Base-by-base conservation (phyloP, 2,113 vertebrate genomes). In the Peromyscus leucopus region DNA sequence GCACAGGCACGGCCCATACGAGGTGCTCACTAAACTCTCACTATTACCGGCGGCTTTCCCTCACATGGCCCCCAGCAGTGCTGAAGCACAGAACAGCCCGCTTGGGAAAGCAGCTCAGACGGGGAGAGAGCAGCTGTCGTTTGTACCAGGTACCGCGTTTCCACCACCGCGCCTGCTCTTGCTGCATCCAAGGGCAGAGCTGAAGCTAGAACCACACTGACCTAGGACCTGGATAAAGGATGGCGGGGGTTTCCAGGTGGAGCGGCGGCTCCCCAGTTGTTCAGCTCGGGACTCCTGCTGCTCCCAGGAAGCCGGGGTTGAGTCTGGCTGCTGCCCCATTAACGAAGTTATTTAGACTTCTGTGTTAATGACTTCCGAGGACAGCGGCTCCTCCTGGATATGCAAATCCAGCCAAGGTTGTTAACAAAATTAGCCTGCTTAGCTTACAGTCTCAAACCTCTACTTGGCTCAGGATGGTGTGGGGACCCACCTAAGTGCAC, bases 301-400 rank as follows among this genome's bases (percentile, higher is more conserved):
- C 21, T 55, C n/a, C 10, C 26, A 7, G 57, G 31, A 69, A 21
- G 48, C 67, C 83, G 65, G 57, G 55, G 39, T 17, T 16, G 57
- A 63, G 83, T 75, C 33, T 59, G 55, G 33, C 83, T 3, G 16
- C 75, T 2, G 57, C 48, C 61, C 85, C 69, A 74, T 94, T 90
- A 82, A 65, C 1, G 33, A 69, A 63, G 90, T 92, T 83, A 90
- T 91, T 97, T 97, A 96, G 96, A 94, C 93, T 88, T 87, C n/a
- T 39, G 78, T 80, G 96, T 82, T 97, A 95, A 93, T 75, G 96
- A 94, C 89, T 96, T 91, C 86, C 11, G 1, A 95, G 92, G 92
- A 90, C 87, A 2, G 17, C 61, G 3, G 3, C 59, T 91, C 91
- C 71, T 88, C 76, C 83, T 90, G 93, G 57, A 80, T 95, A 75